Conservation (phyloP, 2,113 vertebrate species). For the Dromas ardeola region DNA sequence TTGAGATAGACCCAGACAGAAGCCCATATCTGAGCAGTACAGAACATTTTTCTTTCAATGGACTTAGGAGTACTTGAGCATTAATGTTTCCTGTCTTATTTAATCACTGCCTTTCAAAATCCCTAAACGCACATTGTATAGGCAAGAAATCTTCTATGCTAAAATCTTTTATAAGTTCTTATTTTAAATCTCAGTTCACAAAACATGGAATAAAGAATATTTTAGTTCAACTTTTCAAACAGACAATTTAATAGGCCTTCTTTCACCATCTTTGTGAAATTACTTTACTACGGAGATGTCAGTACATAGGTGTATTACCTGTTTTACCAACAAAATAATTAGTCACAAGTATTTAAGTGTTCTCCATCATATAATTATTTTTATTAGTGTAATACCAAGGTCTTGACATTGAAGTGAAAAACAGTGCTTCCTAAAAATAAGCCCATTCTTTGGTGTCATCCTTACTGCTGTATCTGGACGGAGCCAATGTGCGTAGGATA, state of each 20-base stretch:
- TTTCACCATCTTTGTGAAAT: background rate
- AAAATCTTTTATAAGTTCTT: background rate
- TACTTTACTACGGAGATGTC: background rate
- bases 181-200: background rate
- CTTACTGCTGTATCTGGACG: accelerated
- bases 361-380: background rate
- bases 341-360: background rate
- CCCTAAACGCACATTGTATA: background rate
- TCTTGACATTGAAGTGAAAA: background rate
- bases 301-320: background rate
- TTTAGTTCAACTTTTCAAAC: background rate
- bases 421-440: background rate
- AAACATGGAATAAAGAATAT: background rate
- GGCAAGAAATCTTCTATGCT: background rate
- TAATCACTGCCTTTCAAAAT: background rate
- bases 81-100: background rate
- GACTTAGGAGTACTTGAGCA: background rate
- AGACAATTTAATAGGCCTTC: background rate
- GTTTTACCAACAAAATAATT: background rate
- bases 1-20: background rate
- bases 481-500: background rate
- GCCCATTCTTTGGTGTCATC: background rate
- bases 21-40: background rate
- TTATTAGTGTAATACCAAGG: background rate
- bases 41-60: background rate